Evolutionary conservation across 35 echinoderm and acorn worm genomes (phyloP).

Genomic region (Lytechinus variegatus): DNA sequence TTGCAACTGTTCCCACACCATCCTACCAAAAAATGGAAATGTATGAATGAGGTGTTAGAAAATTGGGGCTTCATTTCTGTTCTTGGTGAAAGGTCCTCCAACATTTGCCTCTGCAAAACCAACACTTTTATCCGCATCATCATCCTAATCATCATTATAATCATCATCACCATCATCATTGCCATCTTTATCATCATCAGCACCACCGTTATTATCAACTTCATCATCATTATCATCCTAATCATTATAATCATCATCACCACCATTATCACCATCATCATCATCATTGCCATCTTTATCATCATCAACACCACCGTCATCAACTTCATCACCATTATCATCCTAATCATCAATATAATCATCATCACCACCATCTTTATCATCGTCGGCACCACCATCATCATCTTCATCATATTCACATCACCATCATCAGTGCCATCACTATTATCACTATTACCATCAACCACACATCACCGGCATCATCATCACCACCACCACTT

Average conservation of each 20-base stretch:
- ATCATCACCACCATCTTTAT: not conserved
- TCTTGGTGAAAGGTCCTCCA: too few relatives aligned
- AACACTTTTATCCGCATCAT: too few relatives aligned
- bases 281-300: not conserved
- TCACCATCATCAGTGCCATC: not conserved
- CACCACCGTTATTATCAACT: not conserved
- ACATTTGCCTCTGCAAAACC: too few relatives aligned
- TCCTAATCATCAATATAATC: not conserved
- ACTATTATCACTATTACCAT: not conserved
- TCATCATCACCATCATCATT: not conserved
- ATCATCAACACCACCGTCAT: not conserved
- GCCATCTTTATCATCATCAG: not conserved
- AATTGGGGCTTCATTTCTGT: too few relatives aligned
- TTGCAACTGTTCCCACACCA: slow-evolving; percentile 73
- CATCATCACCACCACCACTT: not conserved
- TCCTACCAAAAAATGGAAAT: slow-evolving; percentile 55
- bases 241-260: not conserved
- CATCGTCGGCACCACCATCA: not conserved
- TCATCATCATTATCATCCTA: not conserved
- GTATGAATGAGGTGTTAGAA: not conserved
- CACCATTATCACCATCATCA: not conserved
- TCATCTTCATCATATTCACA: not conserved
- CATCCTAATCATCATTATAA: not conserved
- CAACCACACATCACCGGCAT: not conserved
- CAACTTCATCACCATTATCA: not conserved